Conservation (phyloP, 92 coral and sea anemone species). For the Hydrozoanthus gracilis region DNA sequence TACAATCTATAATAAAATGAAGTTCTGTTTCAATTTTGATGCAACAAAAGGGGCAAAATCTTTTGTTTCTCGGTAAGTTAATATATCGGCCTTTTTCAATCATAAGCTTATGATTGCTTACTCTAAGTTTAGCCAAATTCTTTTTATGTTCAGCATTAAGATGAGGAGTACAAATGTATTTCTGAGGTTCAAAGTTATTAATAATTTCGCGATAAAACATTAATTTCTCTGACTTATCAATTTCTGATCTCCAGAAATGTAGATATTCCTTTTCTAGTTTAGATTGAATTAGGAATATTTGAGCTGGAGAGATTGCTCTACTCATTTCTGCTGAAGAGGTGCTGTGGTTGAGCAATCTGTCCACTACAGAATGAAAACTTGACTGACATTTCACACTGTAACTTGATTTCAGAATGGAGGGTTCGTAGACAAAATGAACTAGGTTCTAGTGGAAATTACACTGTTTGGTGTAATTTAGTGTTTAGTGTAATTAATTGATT, state of each 20-base stretch:
- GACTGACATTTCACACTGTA: conserved; percentile 2
- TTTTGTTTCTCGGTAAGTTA: not conserved
- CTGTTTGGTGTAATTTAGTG: too few species aligned
- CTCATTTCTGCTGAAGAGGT: not conserved
- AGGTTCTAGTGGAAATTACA: too few species aligned
- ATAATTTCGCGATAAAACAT: not conserved
- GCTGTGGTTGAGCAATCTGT: not conserved
- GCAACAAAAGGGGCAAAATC: not conserved
- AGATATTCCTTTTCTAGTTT: not conserved
- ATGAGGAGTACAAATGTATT: not conserved
- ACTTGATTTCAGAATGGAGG: conserved; percentile 5
- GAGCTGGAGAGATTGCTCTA: not conserved
- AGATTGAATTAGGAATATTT: not conserved
- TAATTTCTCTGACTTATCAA: not conserved
- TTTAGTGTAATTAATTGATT: too few species aligned
- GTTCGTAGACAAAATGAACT: not conserved
- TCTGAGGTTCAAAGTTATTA: not conserved
- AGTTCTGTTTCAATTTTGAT: not conserved
- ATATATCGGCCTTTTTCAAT: not conserved
- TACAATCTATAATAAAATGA: not conserved
- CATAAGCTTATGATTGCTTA: not conserved
- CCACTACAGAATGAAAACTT: not conserved
- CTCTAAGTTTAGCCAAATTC: not conserved
- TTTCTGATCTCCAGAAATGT: not conserved
- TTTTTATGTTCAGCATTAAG: not conserved